A percentile compares a stretch with the other conserved stretches of the same genome.
Conservation (phyloP, 1,140 invertebrate species). For the Bactericera cockerelli region DNA sequence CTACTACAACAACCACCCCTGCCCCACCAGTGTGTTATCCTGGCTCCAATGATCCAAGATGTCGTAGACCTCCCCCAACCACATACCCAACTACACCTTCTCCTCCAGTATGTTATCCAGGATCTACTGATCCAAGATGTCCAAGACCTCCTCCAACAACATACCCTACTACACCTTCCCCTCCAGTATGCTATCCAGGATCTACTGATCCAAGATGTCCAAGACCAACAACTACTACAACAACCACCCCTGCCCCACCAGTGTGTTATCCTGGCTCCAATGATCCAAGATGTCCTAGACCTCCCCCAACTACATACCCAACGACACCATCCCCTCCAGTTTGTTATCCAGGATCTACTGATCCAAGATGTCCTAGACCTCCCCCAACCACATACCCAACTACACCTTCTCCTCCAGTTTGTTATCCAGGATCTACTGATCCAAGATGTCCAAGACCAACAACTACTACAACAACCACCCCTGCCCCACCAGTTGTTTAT, state of each 20-base stretch:
- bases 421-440: too few relatives aligned
- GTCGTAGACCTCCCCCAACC: conserved; percentile 22
- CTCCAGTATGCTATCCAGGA: conserved; percentile 18
- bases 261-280: conserved; percentile 23
- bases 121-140: conserved; percentile 23
- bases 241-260: conserved; percentile 15
- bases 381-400: too few relatives aligned
- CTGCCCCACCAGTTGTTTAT: too few relatives aligned
- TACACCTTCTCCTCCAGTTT: too few relatives aligned
- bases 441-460: too few relatives aligned
- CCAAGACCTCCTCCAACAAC: conserved; percentile 16
- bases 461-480: too few relatives aligned
- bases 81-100: conserved; percentile 20
- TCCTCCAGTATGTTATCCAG: conserved; percentile 20
- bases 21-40: conserved; percentile 28
- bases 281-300: conserved; percentile 23
- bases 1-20: too few relatives aligned
- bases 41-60: conserved; percentile 29
- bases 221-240: conserved; percentile 18
- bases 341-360: too few relatives aligned
- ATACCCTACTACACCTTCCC: conserved; percentile 13
- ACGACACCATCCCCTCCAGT: too few relatives aligned
- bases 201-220: conserved; percentile 17
- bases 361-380: too few relatives aligned
- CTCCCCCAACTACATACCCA: conserved; percentile 12